Evolutionary conservation across 2,888 invertebrate species (phyloP), one percentile per base, ranked within the genome.

Genomic region (Zaprionus obscuricornis): DNA sequence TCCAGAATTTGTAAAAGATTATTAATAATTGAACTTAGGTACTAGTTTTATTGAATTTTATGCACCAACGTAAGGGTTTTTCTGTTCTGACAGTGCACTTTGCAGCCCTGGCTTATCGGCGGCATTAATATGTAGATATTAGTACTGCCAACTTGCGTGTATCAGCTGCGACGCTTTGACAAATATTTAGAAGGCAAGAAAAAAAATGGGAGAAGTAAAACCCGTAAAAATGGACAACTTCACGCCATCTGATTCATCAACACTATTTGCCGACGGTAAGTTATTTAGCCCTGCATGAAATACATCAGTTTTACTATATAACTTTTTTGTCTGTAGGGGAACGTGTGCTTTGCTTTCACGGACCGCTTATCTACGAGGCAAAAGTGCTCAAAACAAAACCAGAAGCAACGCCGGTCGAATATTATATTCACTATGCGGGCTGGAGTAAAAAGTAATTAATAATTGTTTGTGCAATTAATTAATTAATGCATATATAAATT

Each of bases 341-440:
- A 90, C 96, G 95, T 88, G 97, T 98, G 5, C 91, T 98, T 18
- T 98, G 98, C 90, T 98, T 97, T 88, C 98, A 98, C 90, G 98
- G 98, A 0, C 98, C 98, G 2, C 92, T 98, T 18, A 95, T 98
- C 74, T 98, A 98, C 89, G 98, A 98, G 92, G 98, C 98, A 26
- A 98, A 98, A 93, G 97, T 97, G 88, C 92, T 98, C 17, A 97
- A 96, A 91, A 93, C 94, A 47, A 92, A 95, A 67, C 93, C 94
- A 1, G 96, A 96, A 89, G 97, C 97, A 76, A 97, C 97, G 90
- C 94, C 95, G 90, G 92, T 96, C 4, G 94, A 96, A 87, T 98
- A 98, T 91, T 94, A 96, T 59, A 97, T 98, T 69, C 98, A 98
- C 90, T 98, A 98, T 90, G 97, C 97, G 72, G 98, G 98, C 1